Evolutionary conservation across 1,140 invertebrate species (phyloP).

Genomic region (Bombus pyrosoma): DNA sequence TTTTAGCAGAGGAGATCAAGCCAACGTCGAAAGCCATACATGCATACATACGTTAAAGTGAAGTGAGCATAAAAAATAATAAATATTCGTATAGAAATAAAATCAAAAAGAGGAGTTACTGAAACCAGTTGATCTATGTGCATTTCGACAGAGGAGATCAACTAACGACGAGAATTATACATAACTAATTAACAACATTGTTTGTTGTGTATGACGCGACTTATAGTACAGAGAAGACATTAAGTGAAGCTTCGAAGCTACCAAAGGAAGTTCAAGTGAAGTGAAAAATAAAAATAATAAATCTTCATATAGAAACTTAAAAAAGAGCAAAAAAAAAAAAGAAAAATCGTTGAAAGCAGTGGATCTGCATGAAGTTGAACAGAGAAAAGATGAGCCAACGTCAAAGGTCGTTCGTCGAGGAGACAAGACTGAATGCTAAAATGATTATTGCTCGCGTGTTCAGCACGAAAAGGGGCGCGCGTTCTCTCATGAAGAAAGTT

Average conservation of each 20-base stretch:
- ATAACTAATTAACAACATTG: not conserved
- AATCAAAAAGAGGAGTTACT: not conserved
- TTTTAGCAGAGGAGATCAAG: not conserved
- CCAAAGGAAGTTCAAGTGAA: not conserved
- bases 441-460: constrained; percentile 13
- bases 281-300: not conserved
- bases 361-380: not conserved
- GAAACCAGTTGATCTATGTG: not conserved
- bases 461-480: not conserved
- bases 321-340: no score
- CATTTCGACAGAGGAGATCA: not conserved
- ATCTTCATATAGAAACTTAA: not conserved
- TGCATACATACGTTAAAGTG: not conserved
- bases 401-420: constrained; percentile 10
- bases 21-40: not conserved
- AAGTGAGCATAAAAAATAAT: not conserved
- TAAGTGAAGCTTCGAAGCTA: not conserved
- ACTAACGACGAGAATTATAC: not conserved
- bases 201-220: not conserved
- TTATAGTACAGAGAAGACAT: not conserved
- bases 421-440: constrained; percentile 8
- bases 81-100: not conserved
- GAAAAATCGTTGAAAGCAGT: not conserved
- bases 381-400: not conserved
- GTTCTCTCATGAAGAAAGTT: not conserved